phyloP scores from a whole-genome alignment of 2,888 invertebrate genomes.

The Mythimna ferrago region DNA sequence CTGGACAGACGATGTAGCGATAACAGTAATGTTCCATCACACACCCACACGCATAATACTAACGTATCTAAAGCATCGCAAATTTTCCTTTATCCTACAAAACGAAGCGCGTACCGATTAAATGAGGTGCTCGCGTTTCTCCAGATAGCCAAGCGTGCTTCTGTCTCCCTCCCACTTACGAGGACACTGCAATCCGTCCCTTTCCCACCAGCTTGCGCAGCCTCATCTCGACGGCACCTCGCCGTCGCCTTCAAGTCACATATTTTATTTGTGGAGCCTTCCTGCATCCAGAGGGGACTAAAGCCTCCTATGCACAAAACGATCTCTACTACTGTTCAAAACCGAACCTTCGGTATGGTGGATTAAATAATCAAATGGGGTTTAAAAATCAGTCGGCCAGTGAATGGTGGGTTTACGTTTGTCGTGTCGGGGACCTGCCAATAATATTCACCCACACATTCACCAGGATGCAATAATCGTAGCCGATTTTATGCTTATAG shows the following conservation, averaged over 20 bases:
- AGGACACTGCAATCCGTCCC: constrained; percentile 69
- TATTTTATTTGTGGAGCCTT: constrained; percentile 90
- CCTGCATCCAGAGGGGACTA: constrained; percentile 88
- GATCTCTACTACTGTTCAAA: constrained; percentile 66
- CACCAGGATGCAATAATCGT: constrained; percentile 82
- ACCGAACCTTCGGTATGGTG: constrained; percentile 61
- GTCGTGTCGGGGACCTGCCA: constrained; percentile 85
- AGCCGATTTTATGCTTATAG: constrained; percentile 84
- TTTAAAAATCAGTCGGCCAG: constrained; percentile 67
- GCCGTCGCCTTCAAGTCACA: constrained; percentile 90
- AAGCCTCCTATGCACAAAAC: constrained; percentile 81
- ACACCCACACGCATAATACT: constrained; percentile 67
- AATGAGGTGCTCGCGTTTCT: constrained; percentile 91
- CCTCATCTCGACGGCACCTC: constrained; percentile 89
- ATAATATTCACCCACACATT: constrained; percentile 89
- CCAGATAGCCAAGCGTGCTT: constrained; percentile 85
- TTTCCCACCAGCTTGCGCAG: constrained; percentile 81
- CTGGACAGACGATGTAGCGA: constrained; percentile 47
- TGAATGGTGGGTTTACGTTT: constrained; percentile 79
- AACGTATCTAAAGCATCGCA: constrained; percentile 80
- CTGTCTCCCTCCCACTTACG: constrained; percentile 72
- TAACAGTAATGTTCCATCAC: constrained; percentile 58
- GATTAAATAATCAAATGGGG: constrained; percentile 59
- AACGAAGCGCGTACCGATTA: constrained; percentile 90
- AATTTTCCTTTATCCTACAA: constrained; percentile 87